Evolutionary conservation across 2,797 vertebrate genomes (phyloP).

Genomic region (Pristis pectinata): DNA sequence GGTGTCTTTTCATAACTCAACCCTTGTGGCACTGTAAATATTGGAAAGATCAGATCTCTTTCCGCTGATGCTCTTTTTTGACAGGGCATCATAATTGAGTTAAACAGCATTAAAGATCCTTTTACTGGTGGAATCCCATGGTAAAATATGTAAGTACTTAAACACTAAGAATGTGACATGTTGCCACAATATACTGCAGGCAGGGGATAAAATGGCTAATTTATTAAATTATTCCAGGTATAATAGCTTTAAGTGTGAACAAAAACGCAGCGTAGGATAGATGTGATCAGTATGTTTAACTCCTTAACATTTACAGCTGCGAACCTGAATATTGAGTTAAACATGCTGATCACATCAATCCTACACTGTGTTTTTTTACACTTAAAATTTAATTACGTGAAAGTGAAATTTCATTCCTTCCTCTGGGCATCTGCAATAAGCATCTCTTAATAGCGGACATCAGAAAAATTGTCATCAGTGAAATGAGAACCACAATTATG

Average conservation of each 20-base stretch:
- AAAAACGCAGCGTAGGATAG: not conserved
- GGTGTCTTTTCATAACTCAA: constrained; percentile 25
- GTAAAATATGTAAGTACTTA: not conserved
- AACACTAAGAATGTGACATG: not conserved
- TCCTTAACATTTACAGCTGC: not conserved
- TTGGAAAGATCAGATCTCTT: constrained; percentile 9
- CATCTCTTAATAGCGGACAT: not conserved
- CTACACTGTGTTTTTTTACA: not conserved
- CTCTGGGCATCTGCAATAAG: not conserved
- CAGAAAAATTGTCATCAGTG: not conserved
- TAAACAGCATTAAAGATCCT: not conserved
- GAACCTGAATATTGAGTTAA: not conserved
- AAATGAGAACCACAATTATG: not conserved
- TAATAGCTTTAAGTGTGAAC: no score
- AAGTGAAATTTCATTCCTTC: not conserved
- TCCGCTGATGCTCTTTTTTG: not conserved
- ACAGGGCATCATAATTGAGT: not conserved
- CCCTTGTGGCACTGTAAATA: not conserved
- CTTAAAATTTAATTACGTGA: not conserved
- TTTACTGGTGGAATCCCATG: constrained; percentile 3
- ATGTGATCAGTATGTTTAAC: not conserved
- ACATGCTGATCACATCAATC: not conserved
- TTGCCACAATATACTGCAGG: not conserved
- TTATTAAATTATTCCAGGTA: not conserved
- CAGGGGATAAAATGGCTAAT: not conserved